Base-by-base conservation (phyloP, 2,888 invertebrate genomes). In the Prosapia bicincta region DNA sequence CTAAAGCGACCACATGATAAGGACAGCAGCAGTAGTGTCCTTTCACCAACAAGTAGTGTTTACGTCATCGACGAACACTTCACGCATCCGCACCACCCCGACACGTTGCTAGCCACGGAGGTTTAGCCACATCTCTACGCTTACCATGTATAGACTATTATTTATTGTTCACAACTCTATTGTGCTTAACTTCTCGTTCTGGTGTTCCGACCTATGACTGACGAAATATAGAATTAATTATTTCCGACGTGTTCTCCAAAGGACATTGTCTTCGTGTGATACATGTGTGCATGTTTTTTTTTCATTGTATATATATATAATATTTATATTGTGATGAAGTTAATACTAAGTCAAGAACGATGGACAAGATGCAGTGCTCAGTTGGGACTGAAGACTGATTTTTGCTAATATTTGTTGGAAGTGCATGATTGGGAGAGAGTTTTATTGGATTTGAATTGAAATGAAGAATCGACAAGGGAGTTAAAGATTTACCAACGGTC, bases 11-110 rank as follows among this genome's bases (percentile, higher is more conserved):
- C 91, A 84, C 85, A 88, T 80, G 89, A 90, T 81, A 85, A 86
- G 83, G 90, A 90, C 79, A 78, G 84, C 86, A 86, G 82, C 80
- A 72, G 87, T 86, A 85, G 79, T 79, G 78, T 78, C 78, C 81
- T 82, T 24, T 77, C 79, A 26, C 74, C 78, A 75, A 71, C 82
- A 78, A 80, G 85, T 82, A 87, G 87, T 81, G 92, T 92, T 84
- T 92, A 91, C 87, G 91, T 92, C 84, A 88, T 92, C 85, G 92
- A 91, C 87, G 92, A 92, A 86, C 92, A 92, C 85, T 92, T 91
- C 87, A 66, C 78, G 23, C 73, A 68, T 38, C 71, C 73, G 24
- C 76, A 70, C 69, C 77, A 76, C 67, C 75, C 76, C 25, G 76
- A 81, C 76, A 80, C 80, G 30, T 76, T 82, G 84, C 91, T 91